Base-by-base conservation (phyloP, 2,113 vertebrate species). In the Ictalurus punctatus region DNA sequence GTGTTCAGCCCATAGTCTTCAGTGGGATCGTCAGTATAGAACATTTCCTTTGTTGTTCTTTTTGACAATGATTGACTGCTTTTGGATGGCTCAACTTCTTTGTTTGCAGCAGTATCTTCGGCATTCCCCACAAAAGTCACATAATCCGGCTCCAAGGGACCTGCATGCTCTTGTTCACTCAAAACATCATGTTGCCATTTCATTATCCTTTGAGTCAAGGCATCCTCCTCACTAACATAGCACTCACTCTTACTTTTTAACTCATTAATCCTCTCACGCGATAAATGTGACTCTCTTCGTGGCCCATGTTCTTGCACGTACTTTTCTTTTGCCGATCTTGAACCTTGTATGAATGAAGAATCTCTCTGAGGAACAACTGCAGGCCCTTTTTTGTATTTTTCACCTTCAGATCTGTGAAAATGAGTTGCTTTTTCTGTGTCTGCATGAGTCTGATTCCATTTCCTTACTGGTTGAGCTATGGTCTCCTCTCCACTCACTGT, bases 151-250 rank as follows among this genome's bases (percentile, higher is more conserved):
- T 92, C 91, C 3, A 86, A 86, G 23, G 92, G 73, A 71, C 84
- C 92, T 59, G 82, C 65, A 71, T 92, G 91, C 58, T 93, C 89
- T 88, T 96, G 95, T 80, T 95, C 94, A 91, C 93, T 94, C 84
- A 93, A 86, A 92, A 95, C 95, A 74, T 94, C 94, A 73, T 96
- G 92, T 78, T 96, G 96, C 96, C 96, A 96, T 91, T 95, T 95
- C 91, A 96, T 95, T 37, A 96, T 96, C 37, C 95, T 90, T 78
- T 95, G 92, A 71, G 93, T 91, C 52, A 96, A 91, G 30, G 95
- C 95, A 83, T 96, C 94, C 83, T 96, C 93, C 87, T 96, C 95
- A 90, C 93, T 95, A 30, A 88, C 90, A 89, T 93, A 95, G 85
- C 85, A 91, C 71, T 95, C 94, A 84, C 89, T 94, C 85, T 95